Conservation (phyloP, 2,113 vertebrate species). For the Pagrus major region DNA sequence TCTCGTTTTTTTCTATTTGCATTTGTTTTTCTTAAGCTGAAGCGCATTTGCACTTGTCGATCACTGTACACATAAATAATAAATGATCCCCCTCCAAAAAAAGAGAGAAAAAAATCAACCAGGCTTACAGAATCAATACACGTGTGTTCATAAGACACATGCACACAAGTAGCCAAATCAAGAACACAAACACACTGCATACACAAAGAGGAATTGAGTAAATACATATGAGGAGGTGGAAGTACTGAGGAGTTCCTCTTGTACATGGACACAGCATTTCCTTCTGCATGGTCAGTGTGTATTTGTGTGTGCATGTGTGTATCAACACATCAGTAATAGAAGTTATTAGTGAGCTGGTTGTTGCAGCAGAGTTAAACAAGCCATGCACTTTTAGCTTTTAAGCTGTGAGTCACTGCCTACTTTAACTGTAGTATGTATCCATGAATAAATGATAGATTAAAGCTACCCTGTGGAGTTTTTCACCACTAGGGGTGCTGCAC, state of each 20-base stretch:
- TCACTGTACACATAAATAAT: too few species aligned
- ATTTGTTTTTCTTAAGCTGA: too few species aligned
- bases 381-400: constrained; percentile 57
- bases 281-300: constrained; percentile 4
- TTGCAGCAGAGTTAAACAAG: constrained; percentile 49
- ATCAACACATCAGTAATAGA: not conserved
- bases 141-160: constrained; percentile 1
- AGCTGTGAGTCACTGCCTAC: constrained; percentile 9
- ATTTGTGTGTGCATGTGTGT: not conserved
- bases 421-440: not conserved
- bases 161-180: constrained; percentile 3
- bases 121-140: not conserved
- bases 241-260: constrained; percentile 37
- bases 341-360: constrained; percentile 29
- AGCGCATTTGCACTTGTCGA: too few species aligned
- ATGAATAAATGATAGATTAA: not conserved
- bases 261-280: not conserved
- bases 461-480: constrained; percentile 12
- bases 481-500: constrained; percentile 19
- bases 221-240: constrained; percentile 37
- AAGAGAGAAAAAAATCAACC: not conserved
- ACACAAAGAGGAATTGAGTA: constrained; percentile 29
- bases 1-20: too few species aligned
- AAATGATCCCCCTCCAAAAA: not conserved
- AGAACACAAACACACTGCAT: not conserved